These are phyloP conservation scores for Lingula anatina DNA, from an alignment of 2,888 invertebrate genomes.

Conservation along the genomic window DNA sequence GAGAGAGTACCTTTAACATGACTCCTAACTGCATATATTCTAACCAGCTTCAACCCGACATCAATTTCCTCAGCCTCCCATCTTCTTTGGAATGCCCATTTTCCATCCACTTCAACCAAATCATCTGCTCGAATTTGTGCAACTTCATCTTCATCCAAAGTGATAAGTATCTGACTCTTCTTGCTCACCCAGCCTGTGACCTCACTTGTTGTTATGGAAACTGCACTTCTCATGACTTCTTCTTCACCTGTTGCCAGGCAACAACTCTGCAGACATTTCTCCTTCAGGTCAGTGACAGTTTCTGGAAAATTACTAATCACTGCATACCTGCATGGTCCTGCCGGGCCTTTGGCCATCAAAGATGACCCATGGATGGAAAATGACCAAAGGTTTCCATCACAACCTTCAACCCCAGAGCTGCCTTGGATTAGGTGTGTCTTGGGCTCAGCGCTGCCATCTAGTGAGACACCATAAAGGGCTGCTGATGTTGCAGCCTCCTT, in stretches of 20 bases:
- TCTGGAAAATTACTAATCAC: constrained; percentile 18
- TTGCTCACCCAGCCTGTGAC: constrained; percentile 19
- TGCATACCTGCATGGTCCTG: constrained; percentile 27
- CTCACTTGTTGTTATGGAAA: constrained; percentile 10
- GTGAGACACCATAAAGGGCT: constrained; percentile 17
- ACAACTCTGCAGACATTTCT: background rate
- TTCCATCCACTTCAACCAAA: constrained; percentile 11
- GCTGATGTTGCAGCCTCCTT: constrained; percentile 22
- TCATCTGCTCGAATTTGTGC: constrained; percentile 9
- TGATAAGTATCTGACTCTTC: constrained; percentile 16
- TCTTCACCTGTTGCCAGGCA: constrained; percentile 20
- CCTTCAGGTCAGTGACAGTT: constrained; percentile 1
- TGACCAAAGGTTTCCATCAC: constrained; percentile 20
- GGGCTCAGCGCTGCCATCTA: constrained; percentile 7
- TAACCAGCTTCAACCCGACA: constrained; percentile 19
- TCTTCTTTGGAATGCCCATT: constrained; percentile 16
- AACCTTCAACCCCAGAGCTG: constrained; percentile 13
- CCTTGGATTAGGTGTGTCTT: constrained; percentile 11
- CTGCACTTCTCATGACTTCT: constrained; percentile 5
- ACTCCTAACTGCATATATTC: constrained; percentile 18
- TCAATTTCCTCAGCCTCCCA: constrained; percentile 18
- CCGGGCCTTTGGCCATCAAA: constrained; percentile 21
- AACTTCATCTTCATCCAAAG: constrained; percentile 15
- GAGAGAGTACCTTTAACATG: too few species aligned
- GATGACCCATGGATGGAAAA: constrained; percentile 14